A percentile compares a stretch with the other conserved stretches of the same genome.
Evolutionary conservation across 2,888 invertebrate genomes (phyloP).

Genomic region (Sminthurinus aureus): DNA sequence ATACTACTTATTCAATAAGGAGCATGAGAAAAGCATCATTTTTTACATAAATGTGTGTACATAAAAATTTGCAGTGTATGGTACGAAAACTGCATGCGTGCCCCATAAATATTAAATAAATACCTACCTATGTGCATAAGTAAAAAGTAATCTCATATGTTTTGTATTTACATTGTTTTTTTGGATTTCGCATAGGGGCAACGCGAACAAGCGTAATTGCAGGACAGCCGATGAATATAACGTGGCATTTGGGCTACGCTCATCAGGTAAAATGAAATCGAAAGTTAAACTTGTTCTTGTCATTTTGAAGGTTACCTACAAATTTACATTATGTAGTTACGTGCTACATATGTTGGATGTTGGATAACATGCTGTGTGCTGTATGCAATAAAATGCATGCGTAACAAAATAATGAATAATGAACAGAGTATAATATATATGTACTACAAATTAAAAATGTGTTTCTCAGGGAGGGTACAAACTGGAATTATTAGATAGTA

Average conservation of each 20-base stretch:
- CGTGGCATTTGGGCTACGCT: slow-evolving; percentile 59
- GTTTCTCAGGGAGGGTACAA: too few relatives aligned
- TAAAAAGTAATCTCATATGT: not conserved
- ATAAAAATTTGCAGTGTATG: not conserved
- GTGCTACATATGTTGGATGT: too few relatives aligned
- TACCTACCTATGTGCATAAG: not conserved
- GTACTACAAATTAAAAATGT: too few relatives aligned
- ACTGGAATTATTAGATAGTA: slow-evolving; percentile 57
- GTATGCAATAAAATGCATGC: too few relatives aligned
- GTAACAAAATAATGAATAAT: too few relatives aligned
- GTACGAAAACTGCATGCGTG: not conserved
- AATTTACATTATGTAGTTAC: too few relatives aligned
- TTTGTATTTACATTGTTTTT: not conserved
- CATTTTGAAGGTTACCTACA: too few relatives aligned
- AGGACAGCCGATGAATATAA: slow-evolving; percentile 55
- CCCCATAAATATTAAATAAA: not conserved
- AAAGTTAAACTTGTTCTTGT: too few relatives aligned
- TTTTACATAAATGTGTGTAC: too few relatives aligned
- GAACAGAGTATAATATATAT: too few relatives aligned
- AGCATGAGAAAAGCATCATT: not conserved
- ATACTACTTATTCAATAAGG: too few relatives aligned
- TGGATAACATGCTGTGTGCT: too few relatives aligned
- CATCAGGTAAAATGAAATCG: slow-evolving; percentile 49
- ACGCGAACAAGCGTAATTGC: slow-evolving; percentile 55
- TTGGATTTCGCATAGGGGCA: slow-evolving; percentile 41